phyloP scores from a whole-genome alignment of 2,113 vertebrate species.

The Gallinago paraguaiae region DNA sequence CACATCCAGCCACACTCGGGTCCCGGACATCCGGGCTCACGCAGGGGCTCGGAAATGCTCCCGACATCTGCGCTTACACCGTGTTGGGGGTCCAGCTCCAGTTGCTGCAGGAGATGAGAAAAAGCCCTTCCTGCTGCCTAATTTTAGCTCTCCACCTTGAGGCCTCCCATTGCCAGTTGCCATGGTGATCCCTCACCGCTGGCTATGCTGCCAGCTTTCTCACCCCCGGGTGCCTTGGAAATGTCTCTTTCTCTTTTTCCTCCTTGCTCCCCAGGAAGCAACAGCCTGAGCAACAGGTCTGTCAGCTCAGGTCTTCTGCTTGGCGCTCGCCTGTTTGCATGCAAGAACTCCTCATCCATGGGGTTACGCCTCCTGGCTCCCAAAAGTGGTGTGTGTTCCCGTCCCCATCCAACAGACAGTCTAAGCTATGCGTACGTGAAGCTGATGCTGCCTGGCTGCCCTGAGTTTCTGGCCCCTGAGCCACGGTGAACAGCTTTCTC shows the following conservation, averaged over 20 bases:
- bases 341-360: not conserved
- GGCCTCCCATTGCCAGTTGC: not conserved
- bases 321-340: not conserved
- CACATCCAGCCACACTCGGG: fast-evolving
- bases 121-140: not conserved
- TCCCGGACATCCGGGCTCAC: fast-evolving
- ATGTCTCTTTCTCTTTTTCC: not conserved
- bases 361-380: not conserved
- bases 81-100: fast-evolving
- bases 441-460: not conserved
- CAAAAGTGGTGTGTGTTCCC: fast-evolving
- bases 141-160: constrained; percentile 38
- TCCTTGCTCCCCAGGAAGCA: not conserved
- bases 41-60: not conserved
- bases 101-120: not conserved
- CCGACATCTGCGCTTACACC: fast-evolving
- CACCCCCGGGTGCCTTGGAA: not conserved
- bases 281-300: not conserved
- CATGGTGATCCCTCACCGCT: not conserved
- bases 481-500: not conserved
- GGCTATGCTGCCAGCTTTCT: not conserved
- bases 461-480: not conserved
- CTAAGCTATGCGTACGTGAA: fast-evolving
- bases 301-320: not conserved
- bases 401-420: not conserved